A percentile compares a stretch with the other conserved stretches of the same genome.
phyloP scores from a whole-genome alignment of 2,113 vertebrate genomes.

The Lynx canadensis region DNA sequence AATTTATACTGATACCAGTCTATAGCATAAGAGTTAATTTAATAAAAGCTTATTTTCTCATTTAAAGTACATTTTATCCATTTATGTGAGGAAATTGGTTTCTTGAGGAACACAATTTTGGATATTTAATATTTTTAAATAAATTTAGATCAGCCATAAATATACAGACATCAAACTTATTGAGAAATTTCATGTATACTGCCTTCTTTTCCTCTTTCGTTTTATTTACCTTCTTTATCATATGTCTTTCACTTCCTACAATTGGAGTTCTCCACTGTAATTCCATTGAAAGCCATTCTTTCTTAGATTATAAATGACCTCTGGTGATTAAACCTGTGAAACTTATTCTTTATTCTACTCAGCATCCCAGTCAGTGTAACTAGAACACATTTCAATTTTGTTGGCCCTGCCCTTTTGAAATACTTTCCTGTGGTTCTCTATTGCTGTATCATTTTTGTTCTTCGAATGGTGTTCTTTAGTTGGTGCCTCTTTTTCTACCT shows the following conservation, averaged over 20 bases:
- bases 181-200: background rate
- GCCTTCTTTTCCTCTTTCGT: background rate
- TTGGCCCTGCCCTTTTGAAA: background rate
- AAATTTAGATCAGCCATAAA: constrained; percentile 8
- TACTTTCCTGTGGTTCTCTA: background rate
- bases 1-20: background rate
- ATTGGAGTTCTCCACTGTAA: background rate
- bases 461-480: background rate
- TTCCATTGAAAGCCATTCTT: background rate
- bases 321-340: background rate
- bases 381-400: background rate
- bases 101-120: background rate
- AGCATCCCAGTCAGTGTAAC: background rate
- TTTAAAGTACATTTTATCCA: constrained; percentile 41
- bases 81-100: constrained; percentile 9
- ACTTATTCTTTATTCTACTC: background rate
- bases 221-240: background rate
- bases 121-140: background rate
- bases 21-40: background rate
- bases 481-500: background rate
- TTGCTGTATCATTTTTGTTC: background rate
- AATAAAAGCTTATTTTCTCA: background rate
- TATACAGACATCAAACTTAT: background rate
- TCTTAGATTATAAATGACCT: background rate
- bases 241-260: background rate